Evolutionary conservation across 2,113 vertebrate genomes (phyloP).

Genomic region (Fulica atra): DNA sequence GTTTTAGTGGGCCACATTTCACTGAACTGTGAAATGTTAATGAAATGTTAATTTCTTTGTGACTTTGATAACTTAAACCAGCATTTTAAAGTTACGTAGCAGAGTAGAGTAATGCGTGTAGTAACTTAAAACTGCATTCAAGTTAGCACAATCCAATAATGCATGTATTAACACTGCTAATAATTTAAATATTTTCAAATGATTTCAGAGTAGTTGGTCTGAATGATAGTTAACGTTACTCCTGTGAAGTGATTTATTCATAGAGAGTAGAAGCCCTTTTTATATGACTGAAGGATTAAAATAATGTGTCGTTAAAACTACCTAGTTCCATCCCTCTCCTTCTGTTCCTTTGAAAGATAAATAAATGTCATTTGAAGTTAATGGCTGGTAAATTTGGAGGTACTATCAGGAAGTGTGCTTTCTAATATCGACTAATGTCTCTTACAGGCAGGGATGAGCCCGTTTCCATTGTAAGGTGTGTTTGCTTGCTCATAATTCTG

Average conservation of each 20-base stretch:
- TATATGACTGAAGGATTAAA: background rate
- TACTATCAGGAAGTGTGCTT: constrained; percentile 24
- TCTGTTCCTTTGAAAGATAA: background rate
- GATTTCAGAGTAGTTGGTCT: background rate
- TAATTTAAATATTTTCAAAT: background rate
- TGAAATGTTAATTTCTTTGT: background rate
- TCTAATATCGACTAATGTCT: background rate
- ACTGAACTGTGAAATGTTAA: background rate
- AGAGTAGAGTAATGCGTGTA: background rate
- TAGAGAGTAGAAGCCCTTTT: background rate
- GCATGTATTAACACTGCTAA: background rate
- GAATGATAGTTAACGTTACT: background rate
- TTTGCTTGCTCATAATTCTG: background rate
- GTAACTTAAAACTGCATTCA: background rate
- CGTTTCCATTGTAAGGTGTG: background rate
- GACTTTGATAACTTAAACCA: background rate
- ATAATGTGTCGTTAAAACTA: background rate
- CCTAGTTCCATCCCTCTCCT: background rate
- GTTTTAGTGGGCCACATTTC: background rate
- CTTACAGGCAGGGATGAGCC: background rate
- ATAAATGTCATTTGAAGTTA: constrained; percentile 31
- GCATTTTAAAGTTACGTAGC: background rate
- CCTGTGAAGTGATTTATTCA: background rate
- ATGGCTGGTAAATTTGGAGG: background rate
- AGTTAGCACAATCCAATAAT: background rate